Percentiles rank a stretch among this genome's conserved stretches.
These are phyloP conservation scores for Bombylius major DNA, from an alignment of 2,888 invertebrate genomes.

Conservation along the genomic window DNA sequence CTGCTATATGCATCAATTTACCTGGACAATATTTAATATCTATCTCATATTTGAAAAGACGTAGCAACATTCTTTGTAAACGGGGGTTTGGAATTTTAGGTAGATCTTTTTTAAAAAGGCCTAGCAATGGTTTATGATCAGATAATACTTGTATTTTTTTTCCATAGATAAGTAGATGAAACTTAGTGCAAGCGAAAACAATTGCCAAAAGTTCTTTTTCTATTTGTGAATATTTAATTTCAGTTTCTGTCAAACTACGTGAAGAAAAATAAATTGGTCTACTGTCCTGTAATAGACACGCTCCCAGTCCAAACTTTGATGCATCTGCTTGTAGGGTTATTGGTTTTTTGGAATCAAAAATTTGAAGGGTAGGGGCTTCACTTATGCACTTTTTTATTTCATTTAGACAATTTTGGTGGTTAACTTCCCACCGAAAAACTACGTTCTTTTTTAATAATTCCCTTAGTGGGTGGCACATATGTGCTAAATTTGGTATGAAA, in stretches of 20 bases:
- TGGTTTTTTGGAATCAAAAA: neutral
- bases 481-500: slow-evolving; percentile 1
- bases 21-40: slow-evolving; percentile 14
- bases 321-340: slow-evolving; percentile 6
- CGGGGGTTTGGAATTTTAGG: slow-evolving; percentile 7
- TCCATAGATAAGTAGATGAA: slow-evolving; percentile 14
- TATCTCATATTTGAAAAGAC: slow-evolving; percentile 14
- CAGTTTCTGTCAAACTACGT: slow-evolving; percentile 16
- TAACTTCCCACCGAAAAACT: neutral
- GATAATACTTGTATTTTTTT: slow-evolving; percentile 5
- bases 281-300: slow-evolving; percentile 6
- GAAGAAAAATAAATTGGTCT: slow-evolving; percentile 16
- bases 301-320: slow-evolving; percentile 7
- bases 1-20: slow-evolving; percentile 15
- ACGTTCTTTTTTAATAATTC: neutral
- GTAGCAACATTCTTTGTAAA: slow-evolving; percentile 13
- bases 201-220: slow-evolving; percentile 15
- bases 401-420: neutral
- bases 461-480: neutral
- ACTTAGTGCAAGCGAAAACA: slow-evolving; percentile 13
- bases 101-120: slow-evolving; percentile 12
- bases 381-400: neutral
- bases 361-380: neutral
- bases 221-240: slow-evolving; percentile 14
- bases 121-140: slow-evolving; percentile 13